Percentiles rank a stretch among this genome's conserved stretches.
Conservation (phyloP, 2,888 invertebrate genomes). For the Nemurella pictetii region DNA sequence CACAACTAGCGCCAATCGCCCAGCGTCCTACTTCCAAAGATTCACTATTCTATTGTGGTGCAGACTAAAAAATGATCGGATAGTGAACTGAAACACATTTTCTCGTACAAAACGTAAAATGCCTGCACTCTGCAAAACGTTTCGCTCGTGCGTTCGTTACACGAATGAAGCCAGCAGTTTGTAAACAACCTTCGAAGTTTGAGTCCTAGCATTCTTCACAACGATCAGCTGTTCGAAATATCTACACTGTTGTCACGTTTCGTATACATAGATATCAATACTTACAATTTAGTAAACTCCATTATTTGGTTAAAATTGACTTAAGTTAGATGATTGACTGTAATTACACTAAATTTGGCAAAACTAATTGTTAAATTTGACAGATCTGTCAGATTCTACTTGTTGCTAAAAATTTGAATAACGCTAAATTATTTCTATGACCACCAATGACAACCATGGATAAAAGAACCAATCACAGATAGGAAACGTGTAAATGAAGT, state of each 20-base stretch:
- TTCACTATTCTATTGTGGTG: neutral
- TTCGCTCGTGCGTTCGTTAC: neutral
- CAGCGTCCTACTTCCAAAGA: neutral
- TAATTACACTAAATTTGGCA: neutral
- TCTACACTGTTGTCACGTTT: neutral
- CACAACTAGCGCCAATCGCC: neutral
- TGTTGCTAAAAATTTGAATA: neutral
- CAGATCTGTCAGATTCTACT: neutral
- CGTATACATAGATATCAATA: neutral
- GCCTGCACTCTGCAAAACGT: neutral
- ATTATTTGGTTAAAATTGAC: neutral
- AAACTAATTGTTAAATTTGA: neutral
- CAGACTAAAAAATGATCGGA: neutral
- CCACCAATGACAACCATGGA: neutral
- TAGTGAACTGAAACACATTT: neutral
- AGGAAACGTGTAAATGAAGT: conserved; percentile 26
- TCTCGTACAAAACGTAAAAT: neutral
- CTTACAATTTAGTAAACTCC: no score
- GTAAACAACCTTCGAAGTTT: neutral
- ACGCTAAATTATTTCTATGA: neutral
- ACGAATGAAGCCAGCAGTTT: neutral
- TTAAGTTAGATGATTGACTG: neutral
- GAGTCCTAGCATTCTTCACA: neutral
- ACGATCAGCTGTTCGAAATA: neutral
- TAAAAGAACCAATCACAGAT: conserved; percentile 21